Conservation (phyloP, 53 echinoderm and acorn worm species). For the Zoroaster sp. region DNA sequence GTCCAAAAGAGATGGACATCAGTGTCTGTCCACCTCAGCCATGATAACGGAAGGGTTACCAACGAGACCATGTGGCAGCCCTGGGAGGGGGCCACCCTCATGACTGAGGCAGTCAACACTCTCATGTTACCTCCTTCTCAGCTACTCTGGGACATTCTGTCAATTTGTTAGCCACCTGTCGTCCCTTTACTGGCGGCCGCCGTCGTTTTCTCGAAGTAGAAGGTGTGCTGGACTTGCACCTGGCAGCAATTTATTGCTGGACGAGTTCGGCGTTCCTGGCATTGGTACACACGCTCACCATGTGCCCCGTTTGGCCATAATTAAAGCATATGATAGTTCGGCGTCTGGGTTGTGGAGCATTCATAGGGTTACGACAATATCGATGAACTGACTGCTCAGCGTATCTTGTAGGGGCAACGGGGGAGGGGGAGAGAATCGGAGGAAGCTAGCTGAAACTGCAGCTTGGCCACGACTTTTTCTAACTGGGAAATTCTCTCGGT, state of each 20-base stretch:
- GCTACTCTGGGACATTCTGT: not conserved
- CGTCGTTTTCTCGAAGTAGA: conserved; percentile 51
- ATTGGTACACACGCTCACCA: conserved; percentile 22
- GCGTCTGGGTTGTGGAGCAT: too few relatives aligned
- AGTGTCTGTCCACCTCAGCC: conserved; percentile 26
- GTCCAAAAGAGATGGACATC: conserved; percentile 40
- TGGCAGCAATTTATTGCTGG: conserved; percentile 6
- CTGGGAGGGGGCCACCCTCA: not conserved
- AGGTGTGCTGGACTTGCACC: not conserved
- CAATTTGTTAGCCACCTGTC: conserved; percentile 25
- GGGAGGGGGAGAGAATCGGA: too few relatives aligned
- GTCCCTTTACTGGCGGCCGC: conserved; percentile 44
- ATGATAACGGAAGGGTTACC: conserved; percentile 29
- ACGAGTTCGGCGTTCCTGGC: conserved; percentile 30
- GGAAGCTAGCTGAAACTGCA: too few relatives aligned
- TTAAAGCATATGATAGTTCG: too few relatives aligned
- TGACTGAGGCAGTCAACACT: not conserved
- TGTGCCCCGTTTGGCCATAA: conserved; percentile 59
- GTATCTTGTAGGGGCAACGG: too few relatives aligned
- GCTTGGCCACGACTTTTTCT: too few relatives aligned
- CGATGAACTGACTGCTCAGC: too few relatives aligned
- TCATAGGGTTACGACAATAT: too few relatives aligned
- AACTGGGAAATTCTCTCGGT: too few relatives aligned
- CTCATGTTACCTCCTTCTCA: not conserved
- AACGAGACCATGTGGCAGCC: conserved; percentile 43